Percentiles rank a stretch among this genome's conserved stretches.
phyloP scores from a whole-genome alignment of 2,113 vertebrate species.

The Dendrocopos noguchii region DNA sequence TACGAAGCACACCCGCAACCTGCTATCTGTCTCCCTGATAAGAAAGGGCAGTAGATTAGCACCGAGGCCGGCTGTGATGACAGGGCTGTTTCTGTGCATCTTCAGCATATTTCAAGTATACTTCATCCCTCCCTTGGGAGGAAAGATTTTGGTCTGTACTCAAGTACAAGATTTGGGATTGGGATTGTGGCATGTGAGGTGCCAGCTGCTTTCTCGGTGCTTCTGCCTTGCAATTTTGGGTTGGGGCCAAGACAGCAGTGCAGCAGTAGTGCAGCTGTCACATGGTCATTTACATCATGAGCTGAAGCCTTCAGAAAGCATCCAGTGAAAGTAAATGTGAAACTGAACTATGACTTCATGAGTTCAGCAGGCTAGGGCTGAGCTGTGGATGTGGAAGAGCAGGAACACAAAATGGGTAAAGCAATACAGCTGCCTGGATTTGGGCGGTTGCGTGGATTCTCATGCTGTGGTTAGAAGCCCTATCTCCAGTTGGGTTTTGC shows the following conservation, averaged over 20 bases:
- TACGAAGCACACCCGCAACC: neutral
- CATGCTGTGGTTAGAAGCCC: neutral
- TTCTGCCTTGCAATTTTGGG: neutral
- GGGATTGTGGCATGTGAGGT: neutral
- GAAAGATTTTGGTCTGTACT: neutral
- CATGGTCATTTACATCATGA: neutral
- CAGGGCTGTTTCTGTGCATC: neutral
- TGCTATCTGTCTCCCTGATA: neutral
- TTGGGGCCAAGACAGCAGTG: neutral
- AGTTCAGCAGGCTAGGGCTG: neutral
- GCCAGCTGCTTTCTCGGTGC: neutral
- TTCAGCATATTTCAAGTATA: neutral
- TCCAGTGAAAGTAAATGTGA: neutral
- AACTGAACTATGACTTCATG: neutral
- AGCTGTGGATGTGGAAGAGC: neutral
- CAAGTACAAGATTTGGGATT: neutral
- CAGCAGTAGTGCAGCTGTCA: neutral
- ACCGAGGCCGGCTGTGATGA: neutral
- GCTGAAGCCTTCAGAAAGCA: neutral
- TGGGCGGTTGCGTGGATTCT: neutral
- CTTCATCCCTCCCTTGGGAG: neutral
- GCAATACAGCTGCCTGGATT: neutral
- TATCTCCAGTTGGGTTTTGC: rapidly evolving
- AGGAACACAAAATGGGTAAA: neutral
- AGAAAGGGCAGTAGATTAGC: neutral